phyloP scores from a whole-genome alignment of 1,140 invertebrate species.

The Cherax destructor region DNA sequence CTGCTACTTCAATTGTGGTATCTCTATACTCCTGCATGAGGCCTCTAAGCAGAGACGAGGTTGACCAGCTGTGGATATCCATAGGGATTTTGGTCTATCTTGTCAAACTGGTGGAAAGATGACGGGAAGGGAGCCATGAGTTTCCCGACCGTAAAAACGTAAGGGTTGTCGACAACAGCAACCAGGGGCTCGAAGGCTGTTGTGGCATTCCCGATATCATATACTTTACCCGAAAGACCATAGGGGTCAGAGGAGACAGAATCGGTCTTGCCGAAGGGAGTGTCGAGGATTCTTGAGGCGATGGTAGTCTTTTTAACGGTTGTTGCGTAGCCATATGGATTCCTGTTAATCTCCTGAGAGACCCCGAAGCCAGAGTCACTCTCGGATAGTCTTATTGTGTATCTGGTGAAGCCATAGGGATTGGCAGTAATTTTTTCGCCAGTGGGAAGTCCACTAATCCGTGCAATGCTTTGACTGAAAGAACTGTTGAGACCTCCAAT shows the following conservation, averaged over 20 bases:
- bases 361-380: neutral
- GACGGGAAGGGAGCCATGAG: neutral
- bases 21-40: too few relatives aligned
- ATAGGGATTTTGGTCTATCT: neutral
- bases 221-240: neutral
- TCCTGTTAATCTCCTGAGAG: neutral
- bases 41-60: neutral
- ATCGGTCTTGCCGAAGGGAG: neutral
- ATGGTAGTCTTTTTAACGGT: neutral
- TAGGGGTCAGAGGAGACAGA: neutral
- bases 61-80: neutral
- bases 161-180: neutral
- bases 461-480: neutral
- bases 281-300: neutral
- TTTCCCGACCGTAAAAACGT: neutral
- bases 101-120: neutral
- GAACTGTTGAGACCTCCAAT: neutral
- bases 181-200: neutral
- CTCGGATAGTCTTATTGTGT: neutral
- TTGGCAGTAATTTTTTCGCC: neutral
- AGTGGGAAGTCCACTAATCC: too few relatives aligned
- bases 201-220: neutral
- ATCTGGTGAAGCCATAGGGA: neutral
- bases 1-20: too few relatives aligned
- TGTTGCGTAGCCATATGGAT: neutral